Evolutionary conservation across 2,888 invertebrate genomes (phyloP), one percentile per base, ranked within the genome.

Genomic region (Drosophila merina): DNA sequence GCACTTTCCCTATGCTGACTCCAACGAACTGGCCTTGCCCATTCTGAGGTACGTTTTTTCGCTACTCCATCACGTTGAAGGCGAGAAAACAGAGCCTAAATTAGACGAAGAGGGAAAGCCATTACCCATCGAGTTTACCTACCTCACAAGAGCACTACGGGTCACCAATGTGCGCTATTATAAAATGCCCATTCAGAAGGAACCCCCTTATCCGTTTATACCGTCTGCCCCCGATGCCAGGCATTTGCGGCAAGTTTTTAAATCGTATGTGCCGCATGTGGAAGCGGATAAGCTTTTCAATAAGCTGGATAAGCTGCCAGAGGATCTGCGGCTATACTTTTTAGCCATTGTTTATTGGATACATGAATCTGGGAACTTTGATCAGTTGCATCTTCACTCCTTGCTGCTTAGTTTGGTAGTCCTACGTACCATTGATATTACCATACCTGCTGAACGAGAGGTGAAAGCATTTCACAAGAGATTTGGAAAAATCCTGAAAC

Each of bases 11-110:
- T 93, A 93, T 48, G 92, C 93, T 4, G 94, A 95, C 70, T 93
- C 95, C 6, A 94, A 94, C 77, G 83, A 93, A 6, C 93, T 94
- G 57, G 93, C 94, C 31, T 86, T 95, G 70, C 93, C 94, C 10
- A 94, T 96, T 71, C 80, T 96, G 40, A 91, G 92, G 77, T 93
- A 93, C 66, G 93, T 95, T 52, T 94, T 93, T 73, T 89, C 91
- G 2, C 67, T 93, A 14, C 60, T 93, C 3, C 86, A 90, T 49
- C 73, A 87, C 40, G 90, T 85, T 3, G 70, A 86, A 1, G 87
- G 83, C 0, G 72, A 50, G 0, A 83, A 87, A 25, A 72, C 67
- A 8, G 55, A 72, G 4, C 68, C 52, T 0, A 30, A 56, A 7
- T 4, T 75, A 10, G 74, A 79, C 38, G 74, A 69, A 4, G 78